Percentiles rank a stretch among this genome's conserved stretches.
These are phyloP conservation scores for Podocnemis expansa DNA, from an alignment of 2,113 vertebrate species.

Conservation along the genomic window DNA sequence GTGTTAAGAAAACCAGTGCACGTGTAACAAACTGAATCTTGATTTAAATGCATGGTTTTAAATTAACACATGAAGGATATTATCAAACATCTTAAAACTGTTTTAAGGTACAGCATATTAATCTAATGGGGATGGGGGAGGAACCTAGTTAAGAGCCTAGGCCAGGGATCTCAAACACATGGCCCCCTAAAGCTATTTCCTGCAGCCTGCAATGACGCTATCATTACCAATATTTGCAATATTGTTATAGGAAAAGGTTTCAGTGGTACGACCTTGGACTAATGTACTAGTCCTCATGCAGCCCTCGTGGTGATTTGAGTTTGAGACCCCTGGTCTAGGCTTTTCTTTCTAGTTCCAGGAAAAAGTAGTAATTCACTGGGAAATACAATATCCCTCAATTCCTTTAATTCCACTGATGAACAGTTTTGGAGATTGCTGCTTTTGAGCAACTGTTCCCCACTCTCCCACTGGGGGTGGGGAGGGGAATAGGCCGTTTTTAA, in stretches of 20 bases:
- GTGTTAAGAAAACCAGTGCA: neutral
- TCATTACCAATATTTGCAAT: too few species aligned
- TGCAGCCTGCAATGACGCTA: too few species aligned
- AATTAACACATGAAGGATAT: neutral
- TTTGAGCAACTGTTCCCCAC: neutral
- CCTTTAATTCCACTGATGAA: fast-evolving
- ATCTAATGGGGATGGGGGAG: neutral
- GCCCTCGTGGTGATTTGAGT: too few species aligned
- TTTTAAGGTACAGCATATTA: neutral
- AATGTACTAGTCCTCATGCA: too few species aligned
- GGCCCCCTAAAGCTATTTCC: too few species aligned
- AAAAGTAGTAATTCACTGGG: neutral
- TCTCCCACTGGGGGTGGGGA: too few species aligned
- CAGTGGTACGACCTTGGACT: too few species aligned
- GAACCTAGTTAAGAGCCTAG: neutral
- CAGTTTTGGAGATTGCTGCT: too few species aligned
- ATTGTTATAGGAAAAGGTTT: too few species aligned
- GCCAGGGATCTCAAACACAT: too few species aligned
- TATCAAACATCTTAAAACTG: neutral
- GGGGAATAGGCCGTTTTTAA: neutral
- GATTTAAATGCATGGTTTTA: neutral
- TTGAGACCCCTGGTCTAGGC: too few species aligned
- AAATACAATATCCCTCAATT: neutral
- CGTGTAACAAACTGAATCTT: neutral
- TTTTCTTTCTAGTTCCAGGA: neutral